These are phyloP conservation scores for Brachypteracias leptosomus DNA, from an alignment of 2,113 vertebrate genomes.

Conservation along the genomic window DNA sequence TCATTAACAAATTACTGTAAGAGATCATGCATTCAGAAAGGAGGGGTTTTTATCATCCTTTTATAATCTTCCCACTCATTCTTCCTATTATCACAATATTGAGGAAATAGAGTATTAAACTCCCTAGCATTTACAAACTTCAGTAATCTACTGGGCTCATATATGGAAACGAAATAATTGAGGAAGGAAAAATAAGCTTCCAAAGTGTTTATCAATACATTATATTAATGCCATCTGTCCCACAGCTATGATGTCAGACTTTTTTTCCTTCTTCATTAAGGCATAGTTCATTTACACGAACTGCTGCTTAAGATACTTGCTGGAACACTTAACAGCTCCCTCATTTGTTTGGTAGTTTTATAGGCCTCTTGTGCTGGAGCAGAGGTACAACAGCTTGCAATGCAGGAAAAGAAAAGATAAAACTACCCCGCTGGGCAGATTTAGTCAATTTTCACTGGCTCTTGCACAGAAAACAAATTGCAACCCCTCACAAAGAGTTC, in stretches of 20 bases:
- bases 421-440: conserved; percentile 75
- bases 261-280: conserved; percentile 51
- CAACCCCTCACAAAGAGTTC: conserved; percentile 72
- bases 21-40: not conserved
- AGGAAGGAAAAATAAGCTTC: conserved; percentile 50
- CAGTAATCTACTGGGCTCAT: not conserved
- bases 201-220: conserved; percentile 56
- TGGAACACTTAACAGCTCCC: conserved; percentile 69
- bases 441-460: conserved; percentile 77
- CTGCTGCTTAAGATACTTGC: conserved; percentile 69
- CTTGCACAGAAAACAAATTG: conserved; percentile 79
- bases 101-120: conserved; percentile 18
- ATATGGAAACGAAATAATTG: conserved; percentile 20
- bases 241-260: conserved; percentile 17
- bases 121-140: conserved; percentile 2
- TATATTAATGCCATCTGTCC: conserved; percentile 67
- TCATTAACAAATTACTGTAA: conserved; percentile 51
- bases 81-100: conserved; percentile 30
- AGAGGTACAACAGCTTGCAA: conserved; percentile 77
- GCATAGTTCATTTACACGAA: conserved; percentile 61
- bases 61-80: conserved; percentile 21
- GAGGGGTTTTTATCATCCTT: conserved; percentile 3
- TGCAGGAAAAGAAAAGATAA: conserved; percentile 71
- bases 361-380: conserved; percentile 70
- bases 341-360: conserved; percentile 76